Base-by-base conservation (phyloP, 2,113 vertebrate genomes). In the Paramisgurnus dabryanus region DNA sequence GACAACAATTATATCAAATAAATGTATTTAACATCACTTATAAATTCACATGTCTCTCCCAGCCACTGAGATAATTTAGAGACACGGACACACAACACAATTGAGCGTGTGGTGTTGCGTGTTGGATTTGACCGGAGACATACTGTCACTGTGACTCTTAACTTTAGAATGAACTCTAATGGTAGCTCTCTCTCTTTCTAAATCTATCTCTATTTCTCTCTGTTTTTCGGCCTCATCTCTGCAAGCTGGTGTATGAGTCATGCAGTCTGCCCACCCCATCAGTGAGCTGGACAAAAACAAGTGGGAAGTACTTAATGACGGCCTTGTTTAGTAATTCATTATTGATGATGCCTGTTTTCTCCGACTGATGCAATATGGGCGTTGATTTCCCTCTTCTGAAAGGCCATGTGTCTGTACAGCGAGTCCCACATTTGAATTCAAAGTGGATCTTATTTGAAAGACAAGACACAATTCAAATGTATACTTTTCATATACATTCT, bases 301-400 rank as follows among this genome's bases (percentile, higher is more conserved):
- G 77, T 67, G 71, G 71, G 71, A 57, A 75, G 68, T 58, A 70
- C 65, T 81, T 80, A 55, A 67, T 73, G 67, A 76, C 17, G 53
- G 60, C 70, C 65, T 81, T 77, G 76, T 78, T 80, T 81, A 66
- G 82, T 80, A 69, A 71, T 84, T 65, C 63, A 84, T 84, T 84
- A 81, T 78, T 77, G 75, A 84, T 84, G 79, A 75, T 61, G 76
- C 68, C 65, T 81, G 71, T 79, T 83, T 80, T 84, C 50, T 75
- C 64, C 17, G 43, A 43, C 67, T 47, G 78, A 77, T 60, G 81
- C 63, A 69, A 67, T 76, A 80, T 58, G 61, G 60, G 63, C 60
- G 72, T 34, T 76, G 60, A 82, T 82, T 64, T 72, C 60, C 50
- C 79, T 73, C 27, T 55, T 70, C 39, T 18, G 60, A 76, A 74